Conservation (phyloP, 2,113 vertebrate genomes). For the Syngnathus scovelli region DNA sequence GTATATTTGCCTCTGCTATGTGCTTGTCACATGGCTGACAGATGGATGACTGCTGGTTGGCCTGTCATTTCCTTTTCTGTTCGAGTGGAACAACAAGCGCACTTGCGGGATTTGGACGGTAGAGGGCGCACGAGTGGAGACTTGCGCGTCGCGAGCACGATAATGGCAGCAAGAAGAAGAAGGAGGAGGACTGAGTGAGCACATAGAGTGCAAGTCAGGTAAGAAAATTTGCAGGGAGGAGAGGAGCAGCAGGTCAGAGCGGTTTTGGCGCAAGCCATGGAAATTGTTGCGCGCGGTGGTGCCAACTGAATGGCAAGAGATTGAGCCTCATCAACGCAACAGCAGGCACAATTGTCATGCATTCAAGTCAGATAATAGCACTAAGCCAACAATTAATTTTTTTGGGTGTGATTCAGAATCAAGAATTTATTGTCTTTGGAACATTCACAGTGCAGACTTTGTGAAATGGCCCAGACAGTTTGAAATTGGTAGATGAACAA, state of each 20-base stretch:
- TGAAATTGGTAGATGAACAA: no score
- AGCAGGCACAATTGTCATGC: conserved; percentile 14
- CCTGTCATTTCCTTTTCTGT: conserved; percentile 64
- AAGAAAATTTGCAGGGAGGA: conserved; percentile 3
- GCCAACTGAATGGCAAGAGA: conserved; percentile 48
- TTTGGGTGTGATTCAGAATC: background rate
- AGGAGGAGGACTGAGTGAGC: conserved; percentile 27
- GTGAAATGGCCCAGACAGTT: no score
- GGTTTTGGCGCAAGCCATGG: no score
- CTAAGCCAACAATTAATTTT: background rate
- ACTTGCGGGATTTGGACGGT: conserved; percentile 36
- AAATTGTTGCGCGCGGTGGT: conserved; percentile 22
- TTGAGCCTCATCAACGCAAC: conserved; percentile 27
- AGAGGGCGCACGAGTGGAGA: conserved; percentile 51
- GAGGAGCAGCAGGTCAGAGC: conserved; percentile 28
- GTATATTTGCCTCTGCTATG: conserved; percentile 64
- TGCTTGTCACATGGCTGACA: conserved; percentile 67
- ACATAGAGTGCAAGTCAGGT: conserved; percentile 3
- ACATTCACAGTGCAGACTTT: no score
- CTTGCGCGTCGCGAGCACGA: conserved; percentile 2
- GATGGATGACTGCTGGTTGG: conserved; percentile 55
- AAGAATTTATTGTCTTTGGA: no score
- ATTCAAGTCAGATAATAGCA: conserved; percentile 37
- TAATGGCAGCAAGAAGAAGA: conserved; percentile 41
- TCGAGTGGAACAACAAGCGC: conserved; percentile 54